Base-by-base conservation (phyloP, 2,113 vertebrate species). In the Sylvia atricapilla region DNA sequence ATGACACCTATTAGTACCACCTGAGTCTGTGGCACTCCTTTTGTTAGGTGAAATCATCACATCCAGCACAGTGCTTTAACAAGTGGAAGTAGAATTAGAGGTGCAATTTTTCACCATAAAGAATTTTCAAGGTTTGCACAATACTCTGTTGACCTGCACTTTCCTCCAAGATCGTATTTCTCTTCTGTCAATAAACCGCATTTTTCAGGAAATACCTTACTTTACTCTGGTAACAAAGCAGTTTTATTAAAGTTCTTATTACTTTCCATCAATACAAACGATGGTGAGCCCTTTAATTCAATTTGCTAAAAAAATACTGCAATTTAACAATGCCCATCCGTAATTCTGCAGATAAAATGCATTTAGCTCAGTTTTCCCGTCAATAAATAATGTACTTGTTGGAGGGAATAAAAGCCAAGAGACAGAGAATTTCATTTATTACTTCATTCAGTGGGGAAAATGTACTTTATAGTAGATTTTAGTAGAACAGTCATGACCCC, bases 181-280 rank as follows among this genome's bases (percentile, higher is more conserved):
- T 80, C 56, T 77, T 80, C 60, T 86, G 84, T 93, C 93, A 94
- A 93, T 84, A 94, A 82, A 93, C 66, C 35, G 33, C 31, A 59
- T 86, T 95, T 94, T 92, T 92, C 83, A 93, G 73, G 55, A 95
- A 95, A 88, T 53, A 46, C 33, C 55, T 85, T 41, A 84, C 70
- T 92, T 87, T 46, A 49, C 31, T 46, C 81, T 86, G 23, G 72
- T 92, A 93, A 81, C 67, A 95, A 91, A 81, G 37, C 67, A 67
- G 69, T 90, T 96, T 93, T 91, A 91, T 96, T 92, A 77, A 95
- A 76, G 47, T 80, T 80, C 59, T 55, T 89, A 82, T 30, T 79
- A 63, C 60, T 77, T 87, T 75, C 49, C 72, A 50, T 93, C 56
- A 44, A 91, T 86, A 83, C 44, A 69, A 95, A 86, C 4, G 22